phyloP scores from a whole-genome alignment of 2,113 vertebrate species.

The Gallinago undulata region DNA sequence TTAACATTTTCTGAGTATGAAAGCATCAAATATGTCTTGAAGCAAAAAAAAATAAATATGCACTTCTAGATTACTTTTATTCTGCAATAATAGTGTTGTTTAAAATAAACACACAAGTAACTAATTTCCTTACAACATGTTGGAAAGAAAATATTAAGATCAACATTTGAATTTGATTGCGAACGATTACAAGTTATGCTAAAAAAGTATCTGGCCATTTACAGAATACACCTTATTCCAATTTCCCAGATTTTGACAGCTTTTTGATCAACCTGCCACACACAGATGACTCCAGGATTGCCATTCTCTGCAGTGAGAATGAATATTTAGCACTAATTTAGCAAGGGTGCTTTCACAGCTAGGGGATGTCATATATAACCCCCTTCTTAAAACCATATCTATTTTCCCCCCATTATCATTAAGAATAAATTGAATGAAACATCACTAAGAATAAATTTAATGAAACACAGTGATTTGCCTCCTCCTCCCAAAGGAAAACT shows the following conservation, averaged over 20 bases:
- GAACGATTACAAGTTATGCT: background rate
- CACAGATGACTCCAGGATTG: background rate
- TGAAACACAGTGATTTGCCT: background rate
- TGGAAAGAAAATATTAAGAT: background rate
- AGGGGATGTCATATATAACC: background rate
- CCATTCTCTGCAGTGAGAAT: background rate
- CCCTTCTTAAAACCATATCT: background rate
- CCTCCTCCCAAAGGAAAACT: background rate
- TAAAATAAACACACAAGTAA: background rate
- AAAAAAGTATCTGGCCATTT: background rate
- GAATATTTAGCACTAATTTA: background rate
- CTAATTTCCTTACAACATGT: background rate
- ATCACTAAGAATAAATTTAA: background rate
- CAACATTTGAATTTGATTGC: background rate
- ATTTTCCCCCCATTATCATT: background rate
- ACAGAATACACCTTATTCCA: background rate
- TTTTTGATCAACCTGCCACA: background rate
- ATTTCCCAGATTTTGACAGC: background rate
- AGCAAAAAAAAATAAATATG: background rate
- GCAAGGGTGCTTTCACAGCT: background rate
- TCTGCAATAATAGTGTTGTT: background rate
- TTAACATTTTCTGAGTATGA: background rate
- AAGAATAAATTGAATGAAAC: background rate
- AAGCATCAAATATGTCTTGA: background rate
- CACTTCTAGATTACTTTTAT: background rate